Percentiles rank a stretch among this genome's conserved stretches.
Conservation (phyloP, 2,113 vertebrate species). For the Thalassoma bifasciatum region DNA sequence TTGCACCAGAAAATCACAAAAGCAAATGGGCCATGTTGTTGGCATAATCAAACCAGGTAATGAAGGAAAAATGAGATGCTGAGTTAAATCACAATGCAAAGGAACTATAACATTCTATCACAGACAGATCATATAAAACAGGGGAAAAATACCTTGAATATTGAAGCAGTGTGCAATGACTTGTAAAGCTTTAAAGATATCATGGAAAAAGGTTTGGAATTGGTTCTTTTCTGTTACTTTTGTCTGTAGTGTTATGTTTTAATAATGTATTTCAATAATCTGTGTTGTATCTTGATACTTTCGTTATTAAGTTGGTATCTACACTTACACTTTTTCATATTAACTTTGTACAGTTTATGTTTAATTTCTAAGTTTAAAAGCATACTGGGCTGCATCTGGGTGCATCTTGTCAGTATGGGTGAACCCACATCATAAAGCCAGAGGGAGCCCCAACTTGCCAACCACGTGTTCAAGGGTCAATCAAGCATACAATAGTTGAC, state of each 20-base stretch:
- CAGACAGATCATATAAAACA: neutral
- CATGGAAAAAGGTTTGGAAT: too few species aligned
- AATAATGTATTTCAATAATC: too few species aligned
- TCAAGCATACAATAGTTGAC: slow-evolving; percentile 25
- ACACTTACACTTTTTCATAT: too few species aligned
- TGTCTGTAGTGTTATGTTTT: too few species aligned
- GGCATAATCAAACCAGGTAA: slow-evolving; percentile 49
- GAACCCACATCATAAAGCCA: slow-evolving; percentile 4
- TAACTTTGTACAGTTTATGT: too few species aligned
- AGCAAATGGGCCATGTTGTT: slow-evolving; percentile 28
- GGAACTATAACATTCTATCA: slow-evolving; percentile 24
- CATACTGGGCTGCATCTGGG: too few species aligned
- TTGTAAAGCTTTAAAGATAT: too few species aligned
- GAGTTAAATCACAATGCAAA: slow-evolving; percentile 41
- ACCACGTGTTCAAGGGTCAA: slow-evolving; percentile 7
- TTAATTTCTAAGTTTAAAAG: too few species aligned
- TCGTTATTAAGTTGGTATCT: too few species aligned
- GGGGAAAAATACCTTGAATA: neutral
- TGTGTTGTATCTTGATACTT: too few species aligned
- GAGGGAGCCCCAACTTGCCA: neutral
- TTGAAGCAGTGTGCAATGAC: neutral
- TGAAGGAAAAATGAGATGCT: slow-evolving; percentile 41
- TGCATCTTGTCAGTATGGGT: neutral
- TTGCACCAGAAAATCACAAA: slow-evolving; percentile 31
- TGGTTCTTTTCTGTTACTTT: too few species aligned